Conservation (phyloP, 2,113 vertebrate genomes). For the Gambusia affinis region DNA sequence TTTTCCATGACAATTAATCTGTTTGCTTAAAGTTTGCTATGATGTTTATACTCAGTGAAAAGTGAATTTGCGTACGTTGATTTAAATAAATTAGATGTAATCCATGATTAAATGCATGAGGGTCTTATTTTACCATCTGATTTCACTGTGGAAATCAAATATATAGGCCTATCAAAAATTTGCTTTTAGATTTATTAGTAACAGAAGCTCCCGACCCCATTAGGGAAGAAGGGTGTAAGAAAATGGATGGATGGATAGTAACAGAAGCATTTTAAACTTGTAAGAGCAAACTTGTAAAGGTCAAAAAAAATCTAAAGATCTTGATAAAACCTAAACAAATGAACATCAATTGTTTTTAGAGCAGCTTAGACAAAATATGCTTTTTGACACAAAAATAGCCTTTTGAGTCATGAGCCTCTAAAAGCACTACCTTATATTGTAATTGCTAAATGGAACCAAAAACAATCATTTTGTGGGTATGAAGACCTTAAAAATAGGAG, state of each 20-base stretch:
- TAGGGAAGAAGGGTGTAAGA: too few relatives aligned
- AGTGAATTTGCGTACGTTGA: background rate
- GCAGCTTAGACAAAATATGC: background rate
- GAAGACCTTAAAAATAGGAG: too few relatives aligned
- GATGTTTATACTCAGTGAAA: background rate
- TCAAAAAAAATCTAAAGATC: background rate
- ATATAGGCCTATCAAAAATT: slow-evolving; percentile 20
- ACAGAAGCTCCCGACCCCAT: too few relatives aligned
- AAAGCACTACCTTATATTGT: too few relatives aligned
- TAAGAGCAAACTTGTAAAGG: slow-evolving; percentile 46
- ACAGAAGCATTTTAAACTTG: slow-evolving; percentile 27
- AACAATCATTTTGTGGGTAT: too few relatives aligned
- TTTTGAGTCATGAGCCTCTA: too few relatives aligned
- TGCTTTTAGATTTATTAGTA: slow-evolving; percentile 24
- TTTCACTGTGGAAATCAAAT: slow-evolving; percentile 44
- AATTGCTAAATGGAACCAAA: too few relatives aligned
- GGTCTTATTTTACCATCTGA: slow-evolving; percentile 38
- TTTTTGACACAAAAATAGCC: too few relatives aligned
- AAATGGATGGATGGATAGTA: too few relatives aligned
- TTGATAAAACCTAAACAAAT: background rate
- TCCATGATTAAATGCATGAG: slow-evolving; percentile 7
- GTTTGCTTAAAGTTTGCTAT: background rate
- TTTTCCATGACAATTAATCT: background rate
- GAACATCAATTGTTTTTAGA: background rate
- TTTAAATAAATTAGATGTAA: background rate